Evolutionary conservation across 2,113 vertebrate species (phyloP), one percentile per base, ranked within the genome.

Genomic region (Hippoglossus stenolepis): DNA sequence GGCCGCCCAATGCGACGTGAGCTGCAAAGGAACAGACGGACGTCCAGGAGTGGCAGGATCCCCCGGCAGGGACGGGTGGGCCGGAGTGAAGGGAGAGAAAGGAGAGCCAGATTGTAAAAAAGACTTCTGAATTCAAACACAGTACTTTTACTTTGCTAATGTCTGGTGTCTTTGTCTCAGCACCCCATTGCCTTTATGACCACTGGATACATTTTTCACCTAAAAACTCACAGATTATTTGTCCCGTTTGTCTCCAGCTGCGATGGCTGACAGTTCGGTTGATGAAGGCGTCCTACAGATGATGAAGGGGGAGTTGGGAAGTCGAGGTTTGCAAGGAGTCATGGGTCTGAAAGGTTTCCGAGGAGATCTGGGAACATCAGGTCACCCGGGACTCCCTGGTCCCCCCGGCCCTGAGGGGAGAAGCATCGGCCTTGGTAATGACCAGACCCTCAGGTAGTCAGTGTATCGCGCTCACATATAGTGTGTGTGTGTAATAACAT

Each of bases 71-170:
- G 87, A 93, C 0, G 97, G 97, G 2, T 89, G 87, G 76, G 93
- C 92, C 2, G 97, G 94, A 61, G 7, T 18, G 31, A 95, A 93
- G 60, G 94, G 97, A 28, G 93, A 97, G 2, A 11, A 18, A 43
- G 97, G 97, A 79, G 93, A 96, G 0, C 88, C 96, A 80, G 97
- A 31, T 31, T 5, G 97, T 98, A 91, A 91, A 77, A 15, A 45
- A 47, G 4, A 18, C 18, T 12, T 20, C 9, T 60, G 0, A 43
- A 43, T 13, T 43, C 40, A 43, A 43, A 43, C 11, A 11, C 10
- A 13, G 40, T 2, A 13, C 3, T 43, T 43, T 43, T 3, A 38
- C 35, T 12, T 13, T 12, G 9, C 35, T 11, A 13, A 40, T 31
- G 28, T 31, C 28, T 31, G 28, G 31, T 31, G 1, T 31, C 31